These are phyloP conservation scores for Apodemus sylvaticus DNA, from an alignment of 2,113 vertebrate genomes.

Conservation along the genomic window DNA sequence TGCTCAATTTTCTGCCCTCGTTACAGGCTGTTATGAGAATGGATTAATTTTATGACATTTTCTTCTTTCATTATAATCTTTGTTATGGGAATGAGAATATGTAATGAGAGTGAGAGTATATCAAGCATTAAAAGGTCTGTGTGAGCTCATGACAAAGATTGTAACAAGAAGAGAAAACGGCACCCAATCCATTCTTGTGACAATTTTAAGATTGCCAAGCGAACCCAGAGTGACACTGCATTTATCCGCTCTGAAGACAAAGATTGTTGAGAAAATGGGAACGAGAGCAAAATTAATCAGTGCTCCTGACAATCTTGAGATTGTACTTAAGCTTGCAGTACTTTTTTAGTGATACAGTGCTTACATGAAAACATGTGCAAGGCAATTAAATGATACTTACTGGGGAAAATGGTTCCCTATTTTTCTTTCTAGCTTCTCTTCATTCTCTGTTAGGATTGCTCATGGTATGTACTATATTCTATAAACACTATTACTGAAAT, in stretches of 20 bases:
- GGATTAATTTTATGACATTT: constrained; percentile 89
- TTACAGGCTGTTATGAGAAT: constrained; percentile 86
- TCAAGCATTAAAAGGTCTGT: constrained; percentile 83
- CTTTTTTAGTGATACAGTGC: constrained; percentile 43
- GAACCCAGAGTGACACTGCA: constrained; percentile 78
- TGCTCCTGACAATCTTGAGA: constrained; percentile 65
- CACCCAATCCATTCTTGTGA: constrained; percentile 79
- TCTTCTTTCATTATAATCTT: constrained; percentile 87
- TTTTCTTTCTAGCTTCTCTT: not conserved
- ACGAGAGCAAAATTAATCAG: constrained; percentile 72
- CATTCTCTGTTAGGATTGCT: not conserved
- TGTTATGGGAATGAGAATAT: constrained; percentile 86
- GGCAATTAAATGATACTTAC: constrained; percentile 52
- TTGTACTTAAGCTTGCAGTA: constrained; percentile 58
- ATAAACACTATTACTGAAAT: not conserved
- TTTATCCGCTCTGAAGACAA: constrained; percentile 78
- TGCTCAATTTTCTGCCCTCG: constrained; percentile 85
- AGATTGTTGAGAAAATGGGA: constrained; percentile 79
- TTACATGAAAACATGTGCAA: constrained; percentile 49
- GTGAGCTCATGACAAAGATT: constrained; percentile 82
- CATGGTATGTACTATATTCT: not conserved
- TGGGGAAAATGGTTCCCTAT: not conserved
- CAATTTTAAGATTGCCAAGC: constrained; percentile 78
- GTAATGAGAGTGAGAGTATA: constrained; percentile 84
- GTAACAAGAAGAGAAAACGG: constrained; percentile 80